Evolutionary conservation across 1,140 invertebrate genomes (phyloP), one percentile per base, ranked within the genome.

Genomic region (Papilio polytes): DNA sequence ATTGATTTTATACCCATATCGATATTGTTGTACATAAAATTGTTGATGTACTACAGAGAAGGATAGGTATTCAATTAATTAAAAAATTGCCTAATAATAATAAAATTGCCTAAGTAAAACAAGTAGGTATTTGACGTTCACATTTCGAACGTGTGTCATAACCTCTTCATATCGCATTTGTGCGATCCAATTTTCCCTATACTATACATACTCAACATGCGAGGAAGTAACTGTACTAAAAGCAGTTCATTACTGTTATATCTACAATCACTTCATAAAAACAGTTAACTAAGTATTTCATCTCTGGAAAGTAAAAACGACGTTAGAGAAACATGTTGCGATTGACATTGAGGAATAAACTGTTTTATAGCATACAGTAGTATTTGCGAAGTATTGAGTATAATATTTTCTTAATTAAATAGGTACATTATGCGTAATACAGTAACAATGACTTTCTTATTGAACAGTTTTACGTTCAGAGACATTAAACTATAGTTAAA

Each of bases 1-100:
- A 90, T 89, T 90, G 86, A 89, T 94, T 94, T 94, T 90, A 91
- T 94, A 91, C 90, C 91, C 83, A 86, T 85, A 90, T 91, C 88
- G 91, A 92, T 94, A 94, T 88, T 87, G 90, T 92, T 93, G 90
- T 92, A 92, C 89, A 88, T 89, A 88, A 83, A 81, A 81, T 88
- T 89, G 81, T 86, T 85, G 79, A 88, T 87, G 84, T 87, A 91
- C 84, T 87, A 88, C 89, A 89, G 80, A 89, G 84, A 88, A 85
- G 89, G 82, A 87, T 89, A 89, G 85, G 83, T 82, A 88, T 80
- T 83, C 82, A 83, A 84, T 84, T 89, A 84, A 86, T 89, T 85
- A 87, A 86, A 90, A 90, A 90, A 91, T 91, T 91, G 84, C 87
- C 90, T 92, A 89, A 31, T 70, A 59, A 70, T 83, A 88, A 83